Conservation (phyloP, 2,113 vertebrate genomes). For the Gnathonemus longibarbis region DNA sequence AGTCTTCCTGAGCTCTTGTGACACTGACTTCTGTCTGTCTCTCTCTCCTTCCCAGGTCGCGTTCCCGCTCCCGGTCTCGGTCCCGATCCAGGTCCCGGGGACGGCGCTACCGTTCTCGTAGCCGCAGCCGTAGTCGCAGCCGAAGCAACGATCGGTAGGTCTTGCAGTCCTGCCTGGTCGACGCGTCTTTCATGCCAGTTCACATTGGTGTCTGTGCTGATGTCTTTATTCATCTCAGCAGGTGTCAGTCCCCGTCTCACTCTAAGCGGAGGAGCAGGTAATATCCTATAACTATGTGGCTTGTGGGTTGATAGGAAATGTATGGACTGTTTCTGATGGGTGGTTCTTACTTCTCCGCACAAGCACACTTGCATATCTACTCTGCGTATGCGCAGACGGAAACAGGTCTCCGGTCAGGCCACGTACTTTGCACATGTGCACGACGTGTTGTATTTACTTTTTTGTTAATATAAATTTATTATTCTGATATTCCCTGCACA, state of each 20-base stretch:
- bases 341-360: too few relatives aligned
- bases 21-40: background rate
- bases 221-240: constrained; percentile 36
- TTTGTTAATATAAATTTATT: too few relatives aligned
- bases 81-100: constrained; percentile 65
- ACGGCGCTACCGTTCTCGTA: constrained; percentile 58
- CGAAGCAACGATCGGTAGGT: constrained; percentile 60
- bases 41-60: constrained; percentile 11
- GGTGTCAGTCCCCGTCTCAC: constrained; percentile 62
- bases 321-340: background rate
- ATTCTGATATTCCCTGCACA: too few relatives aligned
- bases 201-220: background rate
- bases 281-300: constrained; percentile 4
- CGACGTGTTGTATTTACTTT: too few relatives aligned
- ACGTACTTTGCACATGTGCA: too few relatives aligned
- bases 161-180: too few relatives aligned
- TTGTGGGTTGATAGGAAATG: background rate
- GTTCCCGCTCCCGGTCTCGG: constrained; percentile 50
- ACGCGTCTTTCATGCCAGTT: background rate
- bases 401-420: too few relatives aligned
- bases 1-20: background rate
- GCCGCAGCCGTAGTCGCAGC: constrained; percentile 62
- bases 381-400: too few relatives aligned
- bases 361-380: too few relatives aligned
- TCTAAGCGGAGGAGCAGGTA: constrained; percentile 65